Base-by-base conservation (phyloP, 2,113 vertebrate species). In the Rutilus rutilus region DNA sequence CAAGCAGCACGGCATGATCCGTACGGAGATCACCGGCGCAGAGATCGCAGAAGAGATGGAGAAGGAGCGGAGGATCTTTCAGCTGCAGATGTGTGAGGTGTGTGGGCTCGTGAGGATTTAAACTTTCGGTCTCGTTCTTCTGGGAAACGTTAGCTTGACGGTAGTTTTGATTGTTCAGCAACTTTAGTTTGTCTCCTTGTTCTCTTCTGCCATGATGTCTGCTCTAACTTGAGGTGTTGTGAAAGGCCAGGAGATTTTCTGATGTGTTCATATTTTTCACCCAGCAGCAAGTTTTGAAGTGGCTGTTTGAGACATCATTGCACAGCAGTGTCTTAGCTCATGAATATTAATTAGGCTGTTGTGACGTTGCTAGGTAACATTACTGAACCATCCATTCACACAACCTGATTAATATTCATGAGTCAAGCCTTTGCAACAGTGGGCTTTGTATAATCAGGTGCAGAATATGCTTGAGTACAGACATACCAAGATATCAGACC, bases 31-130 rank as follows among this genome's bases (percentile, higher is more conserved):
- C 80, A 97, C 97, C 0, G 97, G 97, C 8, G 97, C 97, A 0
- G 97, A 97, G 92, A 97, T 97, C 1, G 96, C 97, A 0, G 96
- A 97, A 87, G 96, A 97, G 25, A 97, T 97, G 97, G 97, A 97
- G 90, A 97, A 97, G 85, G 97, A 97, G 80, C 90, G 96, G 25
- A 89, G 96, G 1, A 93, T 97, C 0, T 97, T 97, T 86, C 97
- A 97, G 90, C 93, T 97, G 2, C 96, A 97, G 86, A 97, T 97
- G 96, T 97, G 96, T 78, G 96, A 97, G 90, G 97, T 97, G 78
- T 81, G 78, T 62, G 74, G 10, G 57, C 54, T 23, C 52, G 21
- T 47, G 59, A 12, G 11, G 36, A 23, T 71, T 7, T 21, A 14
- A 54, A 65, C 23, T 80, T 36, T 80, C 6, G 25, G 7, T 80